A percentile compares a stretch with the other conserved stretches of the same genome.
phyloP scores from a whole-genome alignment of 2,797 vertebrate genomes.

The Chiroxiphia lanceolata region DNA sequence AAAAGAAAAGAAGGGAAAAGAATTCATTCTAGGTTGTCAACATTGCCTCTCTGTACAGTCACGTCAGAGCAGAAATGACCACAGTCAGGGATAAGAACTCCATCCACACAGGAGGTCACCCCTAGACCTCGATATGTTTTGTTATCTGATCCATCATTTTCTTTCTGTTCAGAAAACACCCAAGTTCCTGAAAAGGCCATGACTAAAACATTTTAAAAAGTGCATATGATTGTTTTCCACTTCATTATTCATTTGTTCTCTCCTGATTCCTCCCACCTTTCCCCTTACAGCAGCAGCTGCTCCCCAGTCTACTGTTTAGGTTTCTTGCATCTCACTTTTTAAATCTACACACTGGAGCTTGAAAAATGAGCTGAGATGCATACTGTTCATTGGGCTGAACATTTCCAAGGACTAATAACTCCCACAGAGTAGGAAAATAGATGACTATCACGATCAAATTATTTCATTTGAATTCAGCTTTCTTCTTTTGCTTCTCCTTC shows the following conservation, averaged over 20 bases:
- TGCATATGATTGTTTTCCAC: not conserved
- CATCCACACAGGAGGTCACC: accelerated
- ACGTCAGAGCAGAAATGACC: not conserved
- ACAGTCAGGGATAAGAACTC: not conserved
- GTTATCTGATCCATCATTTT: not conserved
- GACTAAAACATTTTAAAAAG: not conserved
- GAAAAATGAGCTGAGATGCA: not conserved
- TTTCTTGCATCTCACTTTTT: not conserved
- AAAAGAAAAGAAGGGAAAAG: not conserved
- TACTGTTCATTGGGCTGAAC: not conserved
- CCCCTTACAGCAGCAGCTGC: not conserved
- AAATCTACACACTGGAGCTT: not conserved
- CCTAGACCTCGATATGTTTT: not conserved
- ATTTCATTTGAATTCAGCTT: not conserved
- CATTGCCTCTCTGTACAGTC: not conserved
- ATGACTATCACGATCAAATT: not conserved
- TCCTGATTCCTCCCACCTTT: not conserved
- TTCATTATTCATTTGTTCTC: not conserved
- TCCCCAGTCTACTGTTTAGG: not conserved
- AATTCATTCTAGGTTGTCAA: not conserved
- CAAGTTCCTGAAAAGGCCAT: not conserved
- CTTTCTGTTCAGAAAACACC: not conserved
- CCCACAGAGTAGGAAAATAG: not conserved
- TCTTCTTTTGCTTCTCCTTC: not conserved
- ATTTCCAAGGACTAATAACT: not conserved